These are phyloP conservation scores for Equus przewalskii DNA, from an alignment of 2,113 vertebrate species.

Conservation along the genomic window DNA sequence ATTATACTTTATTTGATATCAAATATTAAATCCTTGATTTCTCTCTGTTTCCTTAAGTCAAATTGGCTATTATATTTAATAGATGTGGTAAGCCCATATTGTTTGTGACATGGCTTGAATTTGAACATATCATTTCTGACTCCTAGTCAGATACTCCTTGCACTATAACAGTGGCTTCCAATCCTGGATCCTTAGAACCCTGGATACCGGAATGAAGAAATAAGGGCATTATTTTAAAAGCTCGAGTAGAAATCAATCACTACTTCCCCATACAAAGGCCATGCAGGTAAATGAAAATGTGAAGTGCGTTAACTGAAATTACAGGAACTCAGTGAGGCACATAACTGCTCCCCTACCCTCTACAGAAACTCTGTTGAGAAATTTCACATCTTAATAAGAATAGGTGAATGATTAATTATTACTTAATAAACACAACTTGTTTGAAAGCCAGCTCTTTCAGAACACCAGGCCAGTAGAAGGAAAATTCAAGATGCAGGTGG, in stretches of 20 bases:
- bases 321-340: not conserved
- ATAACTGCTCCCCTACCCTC: not conserved
- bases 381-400: constrained; percentile 15
- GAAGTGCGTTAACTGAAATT: not conserved
- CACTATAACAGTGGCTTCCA: not conserved
- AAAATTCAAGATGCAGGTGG: not conserved
- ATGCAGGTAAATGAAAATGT: not conserved
- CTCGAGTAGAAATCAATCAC: not conserved
- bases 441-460: constrained; percentile 26
- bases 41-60: constrained; percentile 23
- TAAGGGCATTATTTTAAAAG: not conserved
- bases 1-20: not conserved
- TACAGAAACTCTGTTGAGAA: not conserved
- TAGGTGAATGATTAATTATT: not conserved
- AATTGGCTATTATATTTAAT: not conserved
- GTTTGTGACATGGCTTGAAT: not conserved
- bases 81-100: not conserved
- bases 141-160: not conserved
- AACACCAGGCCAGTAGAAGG: not conserved
- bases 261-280: not conserved
- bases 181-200: not conserved
- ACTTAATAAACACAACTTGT: not conserved
- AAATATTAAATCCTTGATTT: not conserved
- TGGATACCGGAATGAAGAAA: not conserved
- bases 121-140: not conserved